Evolutionary conservation across 1,140 invertebrate genomes (phyloP).

Genomic region (Hetaerina americana): DNA sequence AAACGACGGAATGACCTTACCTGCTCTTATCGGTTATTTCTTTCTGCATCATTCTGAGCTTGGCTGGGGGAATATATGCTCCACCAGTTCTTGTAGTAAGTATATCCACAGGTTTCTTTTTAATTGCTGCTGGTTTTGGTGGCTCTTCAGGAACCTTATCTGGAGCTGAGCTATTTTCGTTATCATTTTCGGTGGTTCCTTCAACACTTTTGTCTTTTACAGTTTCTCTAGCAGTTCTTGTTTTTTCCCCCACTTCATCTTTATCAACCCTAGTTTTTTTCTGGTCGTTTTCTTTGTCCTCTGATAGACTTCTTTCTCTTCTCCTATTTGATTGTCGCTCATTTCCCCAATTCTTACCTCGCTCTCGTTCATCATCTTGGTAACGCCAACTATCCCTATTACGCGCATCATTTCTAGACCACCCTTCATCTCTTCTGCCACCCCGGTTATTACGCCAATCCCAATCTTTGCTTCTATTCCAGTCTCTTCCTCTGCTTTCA

Average conservation of each 20-base stretch:
- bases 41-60: constrained; percentile 84
- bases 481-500: not conserved
- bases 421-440: not conserved
- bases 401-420: not conserved
- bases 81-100: constrained; percentile 82
- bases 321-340: constrained; percentile 4
- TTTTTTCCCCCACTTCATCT: not conserved
- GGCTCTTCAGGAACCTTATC: constrained; percentile 5
- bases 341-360: not conserved
- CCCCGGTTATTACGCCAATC: not conserved
- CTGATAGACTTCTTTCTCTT: constrained; percentile 8
- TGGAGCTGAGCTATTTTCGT: constrained; percentile 5
- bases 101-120: constrained; percentile 52
- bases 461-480: not conserved
- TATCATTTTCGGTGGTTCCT: not conserved
- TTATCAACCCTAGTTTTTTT: constrained; percentile 15
- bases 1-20: too few relatives aligned
- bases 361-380: not conserved
- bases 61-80: constrained; percentile 97
- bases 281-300: constrained; percentile 12
- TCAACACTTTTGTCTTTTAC: constrained; percentile 4
- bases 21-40: constrained; percentile 82
- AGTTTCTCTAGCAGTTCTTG: constrained; percentile 1
- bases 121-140: constrained; percentile 19
- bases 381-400: not conserved